Percentiles rank a stretch among this genome's conserved stretches.
These are phyloP conservation scores for Ptychodera flava DNA, from an alignment of 35 echinoderm and acorn worm genomes.

Conservation along the genomic window DNA sequence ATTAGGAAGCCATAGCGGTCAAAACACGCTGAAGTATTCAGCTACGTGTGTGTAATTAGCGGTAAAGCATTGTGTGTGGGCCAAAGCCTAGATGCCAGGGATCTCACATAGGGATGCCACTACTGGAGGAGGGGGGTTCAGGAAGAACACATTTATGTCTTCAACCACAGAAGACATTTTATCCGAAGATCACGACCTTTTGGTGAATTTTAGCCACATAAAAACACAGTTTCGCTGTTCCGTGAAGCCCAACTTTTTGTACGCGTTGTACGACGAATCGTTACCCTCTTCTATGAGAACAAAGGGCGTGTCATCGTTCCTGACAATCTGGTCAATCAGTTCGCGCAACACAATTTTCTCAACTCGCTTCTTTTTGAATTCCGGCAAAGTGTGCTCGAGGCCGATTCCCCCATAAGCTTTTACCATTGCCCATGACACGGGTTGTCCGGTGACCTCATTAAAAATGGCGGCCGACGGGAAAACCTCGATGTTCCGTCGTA, in stretches of 20 bases:
- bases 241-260: not conserved
- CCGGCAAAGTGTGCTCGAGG: not conserved
- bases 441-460: not conserved
- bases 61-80: too few relatives aligned
- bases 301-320: not conserved
- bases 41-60: too few relatives aligned
- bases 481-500: not conserved
- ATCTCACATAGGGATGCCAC: too few relatives aligned
- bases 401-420: not conserved
- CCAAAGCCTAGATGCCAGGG: too few relatives aligned
- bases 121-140: too few relatives aligned
- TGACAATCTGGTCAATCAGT: not conserved
- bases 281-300: not conserved
- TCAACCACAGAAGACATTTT: too few relatives aligned
- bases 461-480: not conserved
- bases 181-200: not conserved
- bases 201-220: not conserved
- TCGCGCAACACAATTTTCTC: not conserved
- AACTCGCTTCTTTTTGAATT: not conserved
- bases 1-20: too few relatives aligned
- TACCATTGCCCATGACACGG: not conserved
- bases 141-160: too few relatives aligned
- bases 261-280: not conserved
- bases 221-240: not conserved
- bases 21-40: too few relatives aligned